Conservation (phyloP, 2,113 vertebrate genomes). For the Numenius arquata region DNA sequence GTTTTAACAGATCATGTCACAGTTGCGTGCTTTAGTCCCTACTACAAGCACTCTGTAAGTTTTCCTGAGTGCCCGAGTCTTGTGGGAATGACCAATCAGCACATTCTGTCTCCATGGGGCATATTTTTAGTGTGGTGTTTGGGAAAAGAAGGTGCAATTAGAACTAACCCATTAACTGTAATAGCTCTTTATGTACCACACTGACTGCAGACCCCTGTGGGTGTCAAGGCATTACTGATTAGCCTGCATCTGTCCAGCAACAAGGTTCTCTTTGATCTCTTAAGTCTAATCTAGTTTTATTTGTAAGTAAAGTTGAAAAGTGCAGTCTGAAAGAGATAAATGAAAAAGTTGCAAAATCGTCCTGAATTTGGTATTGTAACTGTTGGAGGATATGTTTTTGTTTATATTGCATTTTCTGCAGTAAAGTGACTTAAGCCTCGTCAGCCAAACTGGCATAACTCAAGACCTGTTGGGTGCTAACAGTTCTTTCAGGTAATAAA, state of each 20-base stretch:
- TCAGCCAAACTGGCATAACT: slow-evolving; percentile 11
- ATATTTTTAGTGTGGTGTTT: slow-evolving; percentile 8
- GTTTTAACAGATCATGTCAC: not conserved
- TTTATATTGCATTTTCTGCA: not conserved
- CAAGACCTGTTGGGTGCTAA: not conserved
- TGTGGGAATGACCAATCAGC: slow-evolving; percentile 40
- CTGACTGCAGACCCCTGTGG: not conserved
- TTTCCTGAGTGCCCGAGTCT: not conserved
- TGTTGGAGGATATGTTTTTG: not conserved
- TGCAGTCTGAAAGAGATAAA: not conserved
- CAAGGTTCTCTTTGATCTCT: slow-evolving; percentile 24
- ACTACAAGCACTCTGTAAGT: not conserved
- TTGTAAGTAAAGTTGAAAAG: slow-evolving; percentile 20
- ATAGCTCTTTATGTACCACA: slow-evolving; percentile 28
- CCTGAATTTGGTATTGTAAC: not conserved
- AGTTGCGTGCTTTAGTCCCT: not conserved
- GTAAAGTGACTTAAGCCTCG: not conserved
- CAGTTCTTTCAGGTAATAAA: slow-evolving; percentile 16
- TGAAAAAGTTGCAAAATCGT: not conserved
- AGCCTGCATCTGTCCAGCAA: slow-evolving; percentile 37
- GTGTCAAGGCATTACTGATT: slow-evolving; percentile 4
- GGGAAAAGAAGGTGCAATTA: slow-evolving; percentile 59
- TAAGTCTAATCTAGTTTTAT: slow-evolving; percentile 19
- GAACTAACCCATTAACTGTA: slow-evolving; percentile 61
- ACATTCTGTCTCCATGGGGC: slow-evolving; percentile 32